Evolutionary conservation across 2,113 vertebrate species (phyloP), one percentile per base, ranked within the genome.

Genomic region (Urocynchramus pylzowi): DNA sequence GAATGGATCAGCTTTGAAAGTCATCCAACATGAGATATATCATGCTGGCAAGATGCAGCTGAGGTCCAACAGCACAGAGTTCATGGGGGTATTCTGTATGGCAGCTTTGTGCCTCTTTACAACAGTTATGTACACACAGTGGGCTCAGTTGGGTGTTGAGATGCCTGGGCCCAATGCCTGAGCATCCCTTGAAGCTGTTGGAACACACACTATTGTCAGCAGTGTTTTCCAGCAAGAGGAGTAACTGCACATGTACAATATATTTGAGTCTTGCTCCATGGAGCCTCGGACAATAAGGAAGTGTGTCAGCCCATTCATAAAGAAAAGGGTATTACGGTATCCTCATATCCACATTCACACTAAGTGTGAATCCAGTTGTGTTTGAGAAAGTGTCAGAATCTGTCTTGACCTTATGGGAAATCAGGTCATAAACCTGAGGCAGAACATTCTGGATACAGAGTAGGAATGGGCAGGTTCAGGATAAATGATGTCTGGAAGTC

Each of bases 1-100:
- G 45, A 74, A 35, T 54, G 50, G 91, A 54, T 83, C 75, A 56
- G 39, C 79, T 94, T 81, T 81, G 93, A 92, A 95, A 95, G 95
- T 92, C 83, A 90, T 93, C 82, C 92, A 96, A 88, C 64, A 23
- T 41, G 79, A 89, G 59, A 68, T 89, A 50, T 37, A 15, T 64
- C 47, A 8, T 37, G n/a, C 68, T 92, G 79, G 64, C 76, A 90
- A 28, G 59, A 54, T 76, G 53, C 63, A 54, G 77, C 65, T 56
- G 24, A 49, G 89, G 87, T 65, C 67, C 28, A 33, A 5, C n/a
- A 86, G 54, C 47, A 3, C 13, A 11, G 81, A 33, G 67, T 41
- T 95, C 50, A 10, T 52, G 61, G 52, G 11, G 6, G 5, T 76
- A 4, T 87, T 75, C 53, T 59, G 53, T 54, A 17, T 21, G 50